phyloP scores from a whole-genome alignment of 2,888 invertebrate species.

The Bhutanitis thaidina region DNA sequence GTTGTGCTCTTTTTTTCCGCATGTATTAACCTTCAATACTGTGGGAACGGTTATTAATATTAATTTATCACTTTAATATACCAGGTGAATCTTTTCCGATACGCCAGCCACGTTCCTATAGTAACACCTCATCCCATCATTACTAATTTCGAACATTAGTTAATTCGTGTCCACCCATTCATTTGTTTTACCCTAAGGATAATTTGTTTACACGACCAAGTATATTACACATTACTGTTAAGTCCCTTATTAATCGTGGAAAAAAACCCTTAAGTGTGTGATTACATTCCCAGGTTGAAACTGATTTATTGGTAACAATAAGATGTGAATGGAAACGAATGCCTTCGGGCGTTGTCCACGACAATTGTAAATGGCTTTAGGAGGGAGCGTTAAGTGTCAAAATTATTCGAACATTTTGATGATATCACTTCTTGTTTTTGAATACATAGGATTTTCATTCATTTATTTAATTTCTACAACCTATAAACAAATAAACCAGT shows the following conservation, averaged over 20 bases:
- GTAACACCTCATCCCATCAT: too few relatives aligned
- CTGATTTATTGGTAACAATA: slow-evolving; percentile 11
- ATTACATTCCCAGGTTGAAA: not conserved
- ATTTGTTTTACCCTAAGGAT: not conserved
- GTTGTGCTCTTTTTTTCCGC: too few relatives aligned
- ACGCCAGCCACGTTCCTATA: too few relatives aligned
- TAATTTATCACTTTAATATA: too few relatives aligned
- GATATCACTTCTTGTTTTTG: not conserved
- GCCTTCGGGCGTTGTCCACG: not conserved
- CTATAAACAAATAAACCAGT: too few relatives aligned
- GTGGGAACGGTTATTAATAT: too few relatives aligned
- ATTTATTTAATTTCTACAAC: too few relatives aligned
- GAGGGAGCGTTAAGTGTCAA: not conserved
- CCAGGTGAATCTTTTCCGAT: too few relatives aligned
- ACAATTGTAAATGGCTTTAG: not conserved
- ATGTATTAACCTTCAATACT: too few relatives aligned
- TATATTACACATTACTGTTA: slow-evolving; percentile 7
- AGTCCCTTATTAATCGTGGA: slow-evolving; percentile 22
- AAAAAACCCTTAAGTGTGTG: slow-evolving; percentile 18
- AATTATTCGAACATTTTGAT: not conserved
- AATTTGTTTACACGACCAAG: slow-evolving; percentile 11
- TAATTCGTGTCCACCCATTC: not conserved
- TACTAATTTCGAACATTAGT: too few relatives aligned
- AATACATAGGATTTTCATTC: not conserved
- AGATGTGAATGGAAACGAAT: slow-evolving; percentile 2